Evolutionary conservation across 1,140 invertebrate species (phyloP), one percentile per base, ranked within the genome.

Genomic region (Brachionus koreanus): DNA sequence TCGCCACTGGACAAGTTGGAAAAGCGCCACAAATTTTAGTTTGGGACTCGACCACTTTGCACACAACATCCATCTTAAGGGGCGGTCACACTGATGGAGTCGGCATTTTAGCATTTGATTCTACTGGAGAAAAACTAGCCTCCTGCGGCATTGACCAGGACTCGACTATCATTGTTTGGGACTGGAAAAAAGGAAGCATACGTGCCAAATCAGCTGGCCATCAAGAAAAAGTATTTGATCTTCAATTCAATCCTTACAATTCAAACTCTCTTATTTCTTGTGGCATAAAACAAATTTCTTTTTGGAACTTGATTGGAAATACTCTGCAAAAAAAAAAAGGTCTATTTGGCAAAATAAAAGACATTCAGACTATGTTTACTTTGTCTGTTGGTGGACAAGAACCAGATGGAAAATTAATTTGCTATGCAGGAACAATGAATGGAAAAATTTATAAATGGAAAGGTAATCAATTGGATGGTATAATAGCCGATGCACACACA

Each of bases 251-350:
- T 74, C 85, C 86, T 7, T 85, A 83, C 81, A 84, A 85, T 83
- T 84, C 84, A 5, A 87, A 88, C 82, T 83, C 83, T 13, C 83
- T 89, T 23, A 87, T 88, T 2, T 88, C 86, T 33, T 89, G 87
- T 86, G 88, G 88, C 16, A 85, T 89, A 1, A 89, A 89, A 82
- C 88, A 89, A 83, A 87, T 89, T 35, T 88, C 87, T 69, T 89
- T 89, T 74, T 89, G 88, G 88, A 85, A 86, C 9, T 75, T 89
- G 19, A 87, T 86, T 84, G 88, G 88, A 29, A 89, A 89, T 85
- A 85, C 87, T 35, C 83, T 89, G 12, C 86, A 86, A 37, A 84
- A 86, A 5, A 86, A 86, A 74, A 88, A 89, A 83, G 88, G 87
- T 5, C 84, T 88, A 19, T 88, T 88, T 86, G 87, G 88, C 13